Evolutionary conservation across 2,888 invertebrate species (phyloP).

Genomic region (Auanema sp.): DNA sequence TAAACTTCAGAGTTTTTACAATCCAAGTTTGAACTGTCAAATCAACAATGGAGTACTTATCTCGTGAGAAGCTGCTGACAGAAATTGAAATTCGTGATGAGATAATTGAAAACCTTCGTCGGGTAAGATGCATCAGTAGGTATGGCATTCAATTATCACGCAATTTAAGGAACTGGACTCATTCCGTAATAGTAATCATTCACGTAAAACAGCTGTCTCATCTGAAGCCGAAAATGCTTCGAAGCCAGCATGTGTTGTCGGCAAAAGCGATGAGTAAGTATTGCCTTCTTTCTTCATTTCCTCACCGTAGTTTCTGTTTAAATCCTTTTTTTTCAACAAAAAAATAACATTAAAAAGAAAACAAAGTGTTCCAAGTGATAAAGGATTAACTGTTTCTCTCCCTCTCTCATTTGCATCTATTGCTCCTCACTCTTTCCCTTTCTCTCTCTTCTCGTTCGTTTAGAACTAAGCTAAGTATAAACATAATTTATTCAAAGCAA

Average conservation of each 20-base stretch:
- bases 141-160: not conserved
- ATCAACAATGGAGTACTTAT: constrained; percentile 25
- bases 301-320: not conserved
- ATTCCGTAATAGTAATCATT: constrained; percentile 27
- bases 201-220: constrained; percentile 53
- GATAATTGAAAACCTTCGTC: constrained; percentile 38
- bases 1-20: not conserved
- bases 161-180: constrained; percentile 29
- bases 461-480: too few relatives aligned
- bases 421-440: too few relatives aligned
- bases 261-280: constrained; percentile 41
- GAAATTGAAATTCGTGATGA: constrained; percentile 45
- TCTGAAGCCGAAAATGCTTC: constrained; percentile 43
- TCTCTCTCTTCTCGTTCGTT: too few relatives aligned
- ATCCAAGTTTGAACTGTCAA: not conserved
- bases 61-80: constrained; percentile 37
- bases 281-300: not conserved
- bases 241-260: constrained; percentile 27
- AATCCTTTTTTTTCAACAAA: not conserved
- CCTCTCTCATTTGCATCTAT: not conserved
- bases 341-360: too few relatives aligned
- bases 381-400: too few relatives aligned
- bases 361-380: too few relatives aligned
- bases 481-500: too few relatives aligned
- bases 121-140: constrained; percentile 1